These are phyloP conservation scores for Aptenodytes forsteri DNA, from an alignment of 2,113 vertebrate genomes.

Conservation along the genomic window DNA sequence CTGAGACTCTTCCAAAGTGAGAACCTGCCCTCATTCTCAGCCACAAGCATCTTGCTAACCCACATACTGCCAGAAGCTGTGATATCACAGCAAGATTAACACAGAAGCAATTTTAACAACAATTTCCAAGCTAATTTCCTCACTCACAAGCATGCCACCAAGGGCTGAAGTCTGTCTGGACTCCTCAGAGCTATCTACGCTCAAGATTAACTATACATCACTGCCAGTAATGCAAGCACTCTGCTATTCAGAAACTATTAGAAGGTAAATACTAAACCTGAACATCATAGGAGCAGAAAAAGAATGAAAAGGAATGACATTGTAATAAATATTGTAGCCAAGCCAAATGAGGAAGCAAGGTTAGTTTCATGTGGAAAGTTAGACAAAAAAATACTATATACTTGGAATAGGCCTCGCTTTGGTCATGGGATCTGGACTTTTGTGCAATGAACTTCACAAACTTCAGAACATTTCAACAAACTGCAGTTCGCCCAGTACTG, in stretches of 20 bases:
- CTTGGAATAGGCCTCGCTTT: background rate
- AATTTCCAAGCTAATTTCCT: background rate
- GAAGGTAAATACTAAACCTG: slow-evolving; percentile 7
- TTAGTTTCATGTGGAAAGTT: background rate
- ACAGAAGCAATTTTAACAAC: background rate
- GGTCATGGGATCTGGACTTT: background rate
- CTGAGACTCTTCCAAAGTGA: slow-evolving; percentile 6
- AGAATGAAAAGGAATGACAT: background rate
- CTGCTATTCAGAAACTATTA: background rate
- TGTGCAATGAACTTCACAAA: background rate
- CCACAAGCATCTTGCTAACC: slow-evolving; percentile 23
- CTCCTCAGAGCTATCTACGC: background rate
- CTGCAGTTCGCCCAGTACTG: background rate
- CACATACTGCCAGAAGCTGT: slow-evolving; percentile 4
- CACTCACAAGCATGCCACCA: background rate
- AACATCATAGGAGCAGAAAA: background rate
- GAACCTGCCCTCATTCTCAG: slow-evolving; percentile 12
- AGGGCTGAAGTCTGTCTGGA: background rate
- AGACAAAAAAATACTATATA: background rate
- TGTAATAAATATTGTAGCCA: background rate
- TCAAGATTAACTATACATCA: background rate
- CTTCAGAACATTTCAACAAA: background rate
- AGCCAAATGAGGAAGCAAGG: background rate
- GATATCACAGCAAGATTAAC: background rate
- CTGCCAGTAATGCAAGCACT: background rate